A percentile compares a stretch with the other conserved stretches of the same genome.
Evolutionary conservation across 2,797 vertebrate species (phyloP).

Genomic region (Pipistrellus pipistrellus): DNA sequence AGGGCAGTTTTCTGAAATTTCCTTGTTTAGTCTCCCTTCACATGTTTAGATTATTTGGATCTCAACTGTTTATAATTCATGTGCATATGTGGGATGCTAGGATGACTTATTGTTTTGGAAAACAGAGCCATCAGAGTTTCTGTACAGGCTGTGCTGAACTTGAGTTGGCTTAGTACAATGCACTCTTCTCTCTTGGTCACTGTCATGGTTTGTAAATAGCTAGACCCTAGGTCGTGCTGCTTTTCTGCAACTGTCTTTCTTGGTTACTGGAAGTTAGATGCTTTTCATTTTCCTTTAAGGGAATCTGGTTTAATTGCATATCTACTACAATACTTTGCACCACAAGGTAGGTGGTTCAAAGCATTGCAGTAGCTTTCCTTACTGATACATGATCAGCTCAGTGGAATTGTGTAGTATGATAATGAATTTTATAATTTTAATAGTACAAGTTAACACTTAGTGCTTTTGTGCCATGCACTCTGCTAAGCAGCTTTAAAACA

Average conservation of each 20-base stretch:
- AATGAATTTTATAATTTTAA: slow-evolving; percentile 59
- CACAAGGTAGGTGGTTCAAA: background rate
- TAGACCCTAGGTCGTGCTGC: slow-evolving; percentile 1
- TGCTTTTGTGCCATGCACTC: background rate
- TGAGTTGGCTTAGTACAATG: background rate
- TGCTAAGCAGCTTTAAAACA: slow-evolving; percentile 50
- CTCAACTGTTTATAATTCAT: slow-evolving; percentile 43
- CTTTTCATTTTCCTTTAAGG: slow-evolving; percentile 62
- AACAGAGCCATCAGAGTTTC: slow-evolving; percentile 34
- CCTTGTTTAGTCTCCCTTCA: slow-evolving; percentile 17
- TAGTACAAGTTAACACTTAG: slow-evolving; percentile 47
- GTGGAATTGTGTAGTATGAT: slow-evolving; percentile 21
- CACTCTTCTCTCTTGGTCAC: slow-evolving; percentile 16
- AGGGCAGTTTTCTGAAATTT: slow-evolving; percentile 60
- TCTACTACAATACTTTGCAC: slow-evolving; percentile 33
- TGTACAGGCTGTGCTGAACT: slow-evolving; percentile 44
- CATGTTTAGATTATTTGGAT: slow-evolving; percentile 67
- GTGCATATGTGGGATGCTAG: slow-evolving; percentile 14
- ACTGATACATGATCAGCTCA: slow-evolving; percentile 6
- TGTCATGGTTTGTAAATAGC: slow-evolving; percentile 66
- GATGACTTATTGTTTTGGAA: slow-evolving; percentile 40
- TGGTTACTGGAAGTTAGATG: slow-evolving; percentile 29
- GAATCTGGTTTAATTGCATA: slow-evolving; percentile 54
- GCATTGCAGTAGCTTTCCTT: slow-evolving; percentile 41
- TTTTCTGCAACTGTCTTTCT: slow-evolving; percentile 60